A percentile compares a stretch with the other conserved stretches of the same genome.
phyloP scores from a whole-genome alignment of 53 echinoderm and acorn worm species.

The Antedon mediterranea region DNA sequence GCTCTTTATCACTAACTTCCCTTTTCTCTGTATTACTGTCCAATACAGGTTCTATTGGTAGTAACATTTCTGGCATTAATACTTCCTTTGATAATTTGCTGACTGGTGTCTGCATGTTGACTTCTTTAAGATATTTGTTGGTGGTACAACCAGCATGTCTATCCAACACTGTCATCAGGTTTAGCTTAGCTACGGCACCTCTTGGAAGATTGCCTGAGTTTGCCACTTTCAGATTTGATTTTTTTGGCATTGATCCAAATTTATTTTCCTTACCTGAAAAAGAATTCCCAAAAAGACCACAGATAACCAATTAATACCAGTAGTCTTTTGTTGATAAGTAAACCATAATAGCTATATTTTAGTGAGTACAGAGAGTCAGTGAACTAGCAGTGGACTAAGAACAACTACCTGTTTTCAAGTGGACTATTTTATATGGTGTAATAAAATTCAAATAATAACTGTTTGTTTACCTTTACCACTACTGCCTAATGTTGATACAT shows the following conservation, averaged over 20 bases:
- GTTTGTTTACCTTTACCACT: too few species aligned
- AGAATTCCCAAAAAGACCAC: background rate
- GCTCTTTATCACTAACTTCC: background rate
- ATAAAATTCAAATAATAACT: too few species aligned
- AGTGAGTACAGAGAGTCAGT: too few species aligned
- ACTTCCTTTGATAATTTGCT: background rate
- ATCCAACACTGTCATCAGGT: background rate
- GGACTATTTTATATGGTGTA: too few species aligned
- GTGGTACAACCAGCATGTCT: background rate
- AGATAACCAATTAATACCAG: too few species aligned
- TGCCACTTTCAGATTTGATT: background rate
- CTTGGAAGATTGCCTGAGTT: background rate
- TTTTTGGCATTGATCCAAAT: background rate
- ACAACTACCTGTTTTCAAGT: too few species aligned
- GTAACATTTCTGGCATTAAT: background rate
- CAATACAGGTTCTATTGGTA: background rate
- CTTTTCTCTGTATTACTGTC: background rate
- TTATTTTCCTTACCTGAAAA: background rate
- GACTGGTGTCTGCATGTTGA: background rate
- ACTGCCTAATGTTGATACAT: too few species aligned
- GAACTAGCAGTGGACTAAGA: too few species aligned
- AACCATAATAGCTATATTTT: too few species aligned
- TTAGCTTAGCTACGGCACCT: background rate
- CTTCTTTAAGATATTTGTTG: background rate
- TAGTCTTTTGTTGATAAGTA: too few species aligned